A percentile compares a stretch with the other conserved stretches of the same genome.
Evolutionary conservation across 2,797 vertebrate genomes (phyloP).

Genomic region (Siniperca obscura): DNA sequence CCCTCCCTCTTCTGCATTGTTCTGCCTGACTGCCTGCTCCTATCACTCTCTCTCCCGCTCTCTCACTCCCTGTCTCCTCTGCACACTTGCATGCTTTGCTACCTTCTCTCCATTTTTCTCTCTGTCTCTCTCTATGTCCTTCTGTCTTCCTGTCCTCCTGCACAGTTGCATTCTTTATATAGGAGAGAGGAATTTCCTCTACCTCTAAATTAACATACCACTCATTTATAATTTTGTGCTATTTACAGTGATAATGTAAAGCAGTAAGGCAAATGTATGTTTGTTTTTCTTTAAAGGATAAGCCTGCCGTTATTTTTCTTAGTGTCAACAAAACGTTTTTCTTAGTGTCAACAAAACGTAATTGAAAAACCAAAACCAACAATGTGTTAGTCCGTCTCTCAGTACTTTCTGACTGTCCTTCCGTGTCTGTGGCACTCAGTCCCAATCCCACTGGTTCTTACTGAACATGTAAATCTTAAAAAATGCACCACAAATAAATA

Average conservation of each 20-base stretch:
- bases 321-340: not conserved
- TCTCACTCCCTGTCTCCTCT: conserved; percentile 29
- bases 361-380: not conserved
- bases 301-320: not conserved
- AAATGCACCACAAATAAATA: too few relatives aligned
- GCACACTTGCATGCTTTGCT: conserved; percentile 38
- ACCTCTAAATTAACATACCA: not conserved
- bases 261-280: not conserved
- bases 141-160: not conserved
- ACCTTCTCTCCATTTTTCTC: conserved; percentile 7
- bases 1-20: conserved; percentile 50
- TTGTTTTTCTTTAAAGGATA: not conserved
- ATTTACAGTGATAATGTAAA: not conserved
- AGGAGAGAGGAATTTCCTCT: not conserved
- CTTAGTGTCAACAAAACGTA: not conserved
- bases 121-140: conserved; percentile 22
- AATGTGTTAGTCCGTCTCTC: not conserved
- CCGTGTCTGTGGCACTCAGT: not conserved
- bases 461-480: too few relatives aligned
- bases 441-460: too few relatives aligned
- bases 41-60: conserved; percentile 39
- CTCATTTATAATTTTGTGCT: not conserved
- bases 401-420: not conserved
- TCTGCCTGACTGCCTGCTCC: conserved; percentile 66
- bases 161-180: conserved; percentile 18